Percentiles rank a stretch among this genome's conserved stretches.
Conservation (phyloP, 2,113 vertebrate species). For the Eurystomus gularis region DNA sequence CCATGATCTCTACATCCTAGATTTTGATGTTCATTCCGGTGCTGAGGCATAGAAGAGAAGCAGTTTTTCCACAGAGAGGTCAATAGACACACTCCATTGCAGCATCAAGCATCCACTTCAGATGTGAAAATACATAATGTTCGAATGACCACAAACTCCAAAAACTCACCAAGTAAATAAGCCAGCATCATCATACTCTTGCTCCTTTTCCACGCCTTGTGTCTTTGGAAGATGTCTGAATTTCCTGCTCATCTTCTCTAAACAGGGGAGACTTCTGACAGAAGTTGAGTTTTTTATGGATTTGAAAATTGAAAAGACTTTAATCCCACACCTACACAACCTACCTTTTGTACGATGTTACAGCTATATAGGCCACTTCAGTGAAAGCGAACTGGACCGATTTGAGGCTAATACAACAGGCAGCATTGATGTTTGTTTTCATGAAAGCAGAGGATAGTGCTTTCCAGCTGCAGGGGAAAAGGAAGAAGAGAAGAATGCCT, state of each 20-base stretch:
- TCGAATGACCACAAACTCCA: neutral
- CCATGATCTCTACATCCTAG: neutral
- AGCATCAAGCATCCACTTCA: neutral
- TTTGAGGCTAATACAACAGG: neutral
- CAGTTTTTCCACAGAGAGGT: neutral
- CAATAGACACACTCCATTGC: neutral
- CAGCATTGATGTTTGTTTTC: slow-evolving; percentile 15
- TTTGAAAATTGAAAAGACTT: neutral
- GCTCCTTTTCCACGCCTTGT: neutral
- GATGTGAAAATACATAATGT: neutral
- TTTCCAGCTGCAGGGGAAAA: slow-evolving; percentile 12
- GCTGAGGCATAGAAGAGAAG: neutral
- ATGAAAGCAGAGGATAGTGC: neutral
- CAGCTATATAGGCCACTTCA: neutral
- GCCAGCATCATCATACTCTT: accelerated
- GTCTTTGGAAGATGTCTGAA: neutral
- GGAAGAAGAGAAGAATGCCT: neutral
- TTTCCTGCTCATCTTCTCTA: neutral
- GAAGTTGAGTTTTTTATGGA: neutral
- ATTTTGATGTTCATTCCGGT: neutral
- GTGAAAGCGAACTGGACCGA: neutral
- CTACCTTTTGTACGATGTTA: neutral
- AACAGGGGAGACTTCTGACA: neutral
- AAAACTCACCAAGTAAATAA: neutral
- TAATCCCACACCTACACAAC: neutral